Evolutionary conservation across 2,888 invertebrate species (phyloP), one percentile per base, ranked within the genome.

Genomic region (Thecophora atra): DNA sequence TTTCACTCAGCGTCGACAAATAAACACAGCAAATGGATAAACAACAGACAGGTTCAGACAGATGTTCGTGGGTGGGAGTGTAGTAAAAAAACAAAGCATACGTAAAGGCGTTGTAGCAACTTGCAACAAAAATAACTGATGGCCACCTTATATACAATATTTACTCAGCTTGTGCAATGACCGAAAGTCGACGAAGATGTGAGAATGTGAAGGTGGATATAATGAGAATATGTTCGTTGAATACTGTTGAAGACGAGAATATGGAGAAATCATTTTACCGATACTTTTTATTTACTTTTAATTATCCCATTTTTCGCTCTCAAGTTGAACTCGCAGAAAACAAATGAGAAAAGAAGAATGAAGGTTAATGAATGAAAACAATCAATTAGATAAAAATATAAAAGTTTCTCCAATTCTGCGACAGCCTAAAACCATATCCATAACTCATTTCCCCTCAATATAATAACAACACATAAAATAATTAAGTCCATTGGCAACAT

Each of bases 281-380:
- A n/a, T 2, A n/a, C 6, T 30, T n/a, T 8, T 37, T 11, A 4
- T n/a, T 0, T 60, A 7, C 17, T 26, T 60, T 60, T n/a, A 30
- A 17, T 8, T n/a, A 11, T n/a, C 19, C 17, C 17, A 15, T 62
- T 62, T 15, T n/a, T 11, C n/a, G 30, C 17, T 30, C 8, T 5
- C n/a, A n/a, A 0, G n/a, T 15, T n/a, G n/a, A 3, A 37, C 37
- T 3, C 4, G 37, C 37, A 1, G 11, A 30, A 19, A 8, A 17
- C 11, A 19, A 28, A 11, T n/a, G 8, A 28, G 68, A 58, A 64
- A 76, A 63, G 47, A 79, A 77, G 37, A n/a, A n/a, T n/a, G n/a
- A n/a, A n/a, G n/a, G n/a, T n/a, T n/a, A n/a, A n/a, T n/a, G n/a
- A n/a, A n/a, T n/a, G n/a, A n/a, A n/a, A n/a, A n/a, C n/a, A n/a